A percentile compares a stretch with the other conserved stretches of the same genome.
Conservation (phyloP, 2,797 vertebrate genomes). For the Crax fasciolata region DNA sequence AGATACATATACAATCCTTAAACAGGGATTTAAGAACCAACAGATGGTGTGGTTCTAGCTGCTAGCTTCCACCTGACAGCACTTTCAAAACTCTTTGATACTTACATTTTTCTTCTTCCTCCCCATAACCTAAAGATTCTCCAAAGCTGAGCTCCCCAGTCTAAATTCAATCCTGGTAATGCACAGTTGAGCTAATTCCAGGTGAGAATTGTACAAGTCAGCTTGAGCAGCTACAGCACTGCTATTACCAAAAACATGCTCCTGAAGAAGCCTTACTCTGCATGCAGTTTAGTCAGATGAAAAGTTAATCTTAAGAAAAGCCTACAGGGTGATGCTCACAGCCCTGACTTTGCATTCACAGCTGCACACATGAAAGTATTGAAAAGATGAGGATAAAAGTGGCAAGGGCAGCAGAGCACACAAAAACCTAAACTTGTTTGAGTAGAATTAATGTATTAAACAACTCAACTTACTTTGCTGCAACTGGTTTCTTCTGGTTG, state of each 20-base stretch:
- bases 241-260: neutral
- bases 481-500: constrained; percentile 79
- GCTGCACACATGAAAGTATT: neutral
- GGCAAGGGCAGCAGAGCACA: neutral
- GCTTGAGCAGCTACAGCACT: neutral
- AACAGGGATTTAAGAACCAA: neutral
- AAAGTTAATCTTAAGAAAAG: neutral
- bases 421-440: neutral
- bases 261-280: neutral
- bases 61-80: neutral
- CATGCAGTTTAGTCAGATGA: neutral
- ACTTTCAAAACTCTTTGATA: neutral
- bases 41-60: neutral
- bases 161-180: neutral
- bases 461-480: constrained; percentile 82
- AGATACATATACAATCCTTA: neutral
- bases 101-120: neutral
- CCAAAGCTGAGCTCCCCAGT: neutral
- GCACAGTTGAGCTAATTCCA: neutral
- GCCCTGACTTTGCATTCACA: neutral
- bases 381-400: neutral
- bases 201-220: neutral
- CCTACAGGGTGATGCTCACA: neutral
- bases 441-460: neutral
- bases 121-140: neutral